phyloP scores from a whole-genome alignment of 2,888 invertebrate genomes.

The Drosophila imparisetae region DNA sequence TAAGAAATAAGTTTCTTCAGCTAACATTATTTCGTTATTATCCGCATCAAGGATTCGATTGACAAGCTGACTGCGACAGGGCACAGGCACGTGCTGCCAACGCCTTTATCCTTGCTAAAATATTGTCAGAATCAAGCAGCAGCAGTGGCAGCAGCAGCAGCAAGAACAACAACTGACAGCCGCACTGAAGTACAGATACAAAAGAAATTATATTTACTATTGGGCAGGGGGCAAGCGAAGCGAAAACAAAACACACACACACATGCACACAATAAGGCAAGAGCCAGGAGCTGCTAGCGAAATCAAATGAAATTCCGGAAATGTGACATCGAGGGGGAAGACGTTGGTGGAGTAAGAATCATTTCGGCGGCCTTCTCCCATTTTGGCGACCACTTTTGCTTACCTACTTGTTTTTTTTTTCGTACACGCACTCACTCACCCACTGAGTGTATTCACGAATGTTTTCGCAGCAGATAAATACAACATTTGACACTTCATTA shows the following conservation, averaged over 20 bases:
- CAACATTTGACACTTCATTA: constrained; percentile 83
- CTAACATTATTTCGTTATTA: constrained; percentile 81
- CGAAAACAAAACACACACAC: constrained; percentile 64
- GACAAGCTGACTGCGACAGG: constrained; percentile 52
- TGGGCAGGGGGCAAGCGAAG: constrained; percentile 20
- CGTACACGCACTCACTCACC: constrained; percentile 27
- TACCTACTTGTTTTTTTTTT: constrained; percentile 43
- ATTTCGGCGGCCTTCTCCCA: constrained; percentile 36
- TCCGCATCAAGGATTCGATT: constrained; percentile 79
- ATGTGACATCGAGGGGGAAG: constrained; percentile 56
- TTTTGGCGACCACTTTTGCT: constrained; percentile 56
- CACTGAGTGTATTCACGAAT: constrained; percentile 47
- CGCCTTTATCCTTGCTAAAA: constrained; percentile 75
- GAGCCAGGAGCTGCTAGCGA: constrained; percentile 27
- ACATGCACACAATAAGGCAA: constrained; percentile 44
- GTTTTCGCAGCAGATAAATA: constrained; percentile 79
- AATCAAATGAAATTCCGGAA: constrained; percentile 78
- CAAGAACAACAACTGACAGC: constrained; percentile 52
- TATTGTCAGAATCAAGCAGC: constrained; percentile 71
- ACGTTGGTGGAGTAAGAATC: constrained; percentile 41
- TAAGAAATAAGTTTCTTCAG: constrained; percentile 58
- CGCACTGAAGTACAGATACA: constrained; percentile 55
- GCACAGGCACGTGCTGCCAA: constrained; percentile 72
- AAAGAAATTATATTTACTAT: constrained; percentile 73
- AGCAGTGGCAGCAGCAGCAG: not conserved